Base-by-base conservation (phyloP, 2,888 invertebrate species). In the Xestia c-nigrum region DNA sequence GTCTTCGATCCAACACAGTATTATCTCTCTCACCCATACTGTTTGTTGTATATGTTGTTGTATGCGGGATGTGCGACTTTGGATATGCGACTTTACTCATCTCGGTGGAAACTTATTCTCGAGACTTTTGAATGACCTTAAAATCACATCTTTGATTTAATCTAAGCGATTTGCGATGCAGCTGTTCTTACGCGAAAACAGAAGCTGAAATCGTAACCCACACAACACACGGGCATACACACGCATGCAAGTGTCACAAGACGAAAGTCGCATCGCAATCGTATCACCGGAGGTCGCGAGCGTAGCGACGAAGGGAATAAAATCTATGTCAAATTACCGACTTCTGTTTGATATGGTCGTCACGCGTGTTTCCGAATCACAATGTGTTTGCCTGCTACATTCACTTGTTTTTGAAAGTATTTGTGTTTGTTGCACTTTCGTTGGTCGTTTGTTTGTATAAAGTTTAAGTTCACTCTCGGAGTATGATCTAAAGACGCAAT, bases 381-480 rank as follows among this genome's bases (percentile, higher is more conserved):
- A 71, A 64, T 68, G 72, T 59, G 40, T 59, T 46, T 82, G 57
- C 3, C 52, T 0, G 0, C 19, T 24, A 19, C n/a, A 71, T 61
- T 72, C 68, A 61, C 21, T 74, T 61, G 80, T 71, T 80, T 82
- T 82, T 82, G 71, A 75, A 84, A 74, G 71, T 72, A 57, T 65
- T 21, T 16, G 38, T 78, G 40, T 59, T 61, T 70, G 31, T 21
- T 61, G 21, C 40, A 72, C 68, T 84, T 65, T 61, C 40, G 59
- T 64, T 57, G 16, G 9, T 61, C 7, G 5, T 61, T 55, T 55
- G 14, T 55, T 76, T 57, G 10, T 61, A 59, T 43, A 19, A 3
- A 24, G 14, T 55, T n/a, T 24, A 9, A 43, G 21, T 61, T 24
- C 3, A 59, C 31, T 31, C 4, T 43, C 14, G 5, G 52, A 55